phyloP scores from a whole-genome alignment of 2,113 vertebrate genomes.

The Globicephala melas region DNA sequence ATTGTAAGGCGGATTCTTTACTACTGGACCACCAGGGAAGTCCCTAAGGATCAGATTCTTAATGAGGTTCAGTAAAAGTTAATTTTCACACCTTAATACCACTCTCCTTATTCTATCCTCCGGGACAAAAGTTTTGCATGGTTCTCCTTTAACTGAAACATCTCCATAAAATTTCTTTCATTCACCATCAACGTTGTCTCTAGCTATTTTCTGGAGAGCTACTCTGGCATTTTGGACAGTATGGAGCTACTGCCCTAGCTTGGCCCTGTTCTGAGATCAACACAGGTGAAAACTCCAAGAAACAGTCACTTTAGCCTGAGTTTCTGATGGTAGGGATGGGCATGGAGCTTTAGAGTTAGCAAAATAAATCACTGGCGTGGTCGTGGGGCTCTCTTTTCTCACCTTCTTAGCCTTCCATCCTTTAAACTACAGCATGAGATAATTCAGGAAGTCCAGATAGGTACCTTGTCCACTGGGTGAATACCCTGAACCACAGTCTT shows the following conservation, averaged over 20 bases:
- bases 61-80: constrained; percentile 1
- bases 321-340: background rate
- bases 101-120: background rate
- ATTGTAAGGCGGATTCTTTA: no score
- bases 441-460: background rate
- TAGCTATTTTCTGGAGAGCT: background rate
- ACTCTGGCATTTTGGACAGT: background rate
- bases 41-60: background rate
- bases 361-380: background rate
- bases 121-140: background rate
- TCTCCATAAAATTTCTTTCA: background rate
- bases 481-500: background rate
- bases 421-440: background rate
- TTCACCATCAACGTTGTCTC: background rate
- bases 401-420: background rate
- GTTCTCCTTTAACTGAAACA: constrained; percentile 25
- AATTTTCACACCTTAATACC: background rate
- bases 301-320: background rate
- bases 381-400: background rate
- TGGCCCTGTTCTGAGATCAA: background rate
- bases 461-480: background rate
- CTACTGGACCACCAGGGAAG: no score
- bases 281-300: background rate
- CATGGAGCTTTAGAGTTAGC: background rate
- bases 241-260: background rate